Percentiles rank a stretch among this genome's conserved stretches.
Evolutionary conservation across 2,113 vertebrate species (phyloP).

Genomic region (Zapus hudsonius): DNA sequence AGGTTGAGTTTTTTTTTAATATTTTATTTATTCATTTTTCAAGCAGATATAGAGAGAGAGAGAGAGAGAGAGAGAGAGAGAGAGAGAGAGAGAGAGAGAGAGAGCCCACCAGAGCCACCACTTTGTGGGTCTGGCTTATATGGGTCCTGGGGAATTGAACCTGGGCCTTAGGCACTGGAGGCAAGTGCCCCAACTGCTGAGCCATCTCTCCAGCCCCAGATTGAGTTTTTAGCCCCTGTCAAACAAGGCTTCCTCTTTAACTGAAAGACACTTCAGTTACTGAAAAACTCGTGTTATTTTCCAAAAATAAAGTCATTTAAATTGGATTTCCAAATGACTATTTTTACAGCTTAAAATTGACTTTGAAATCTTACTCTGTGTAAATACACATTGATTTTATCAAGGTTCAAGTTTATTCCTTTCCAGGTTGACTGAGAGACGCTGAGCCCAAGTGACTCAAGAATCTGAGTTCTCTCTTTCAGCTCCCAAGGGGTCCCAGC

Average conservation of each 20-base stretch:
- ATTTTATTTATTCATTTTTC: too few relatives aligned
- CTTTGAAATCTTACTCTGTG: background rate
- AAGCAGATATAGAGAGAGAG: too few relatives aligned
- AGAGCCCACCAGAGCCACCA: too few relatives aligned
- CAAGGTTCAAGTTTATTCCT: background rate
- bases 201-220: too few relatives aligned
- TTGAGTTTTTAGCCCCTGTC: constrained; percentile 4
- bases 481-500: constrained; percentile 74
- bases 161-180: too few relatives aligned
- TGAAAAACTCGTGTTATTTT: too few relatives aligned
- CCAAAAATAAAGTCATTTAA: background rate
- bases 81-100: too few relatives aligned
- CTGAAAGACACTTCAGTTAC: too few relatives aligned
- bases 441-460: background rate
- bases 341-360: background rate
- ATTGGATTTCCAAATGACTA: background rate
- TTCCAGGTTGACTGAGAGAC: background rate
- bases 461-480: constrained; percentile 75
- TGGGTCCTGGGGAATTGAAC: too few relatives aligned
- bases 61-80: too few relatives aligned
- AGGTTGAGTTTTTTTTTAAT: constrained; percentile 18
- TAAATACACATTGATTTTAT: background rate
- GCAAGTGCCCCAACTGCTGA: too few relatives aligned
- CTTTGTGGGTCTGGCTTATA: too few relatives aligned
- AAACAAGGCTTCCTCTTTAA: background rate